Percentiles rank a stretch among this genome's conserved stretches.
Evolutionary conservation across 37 sponge, comb jelly and placozoan genomes (phyloP).

Genomic region (Ephydatia muelleri): DNA sequence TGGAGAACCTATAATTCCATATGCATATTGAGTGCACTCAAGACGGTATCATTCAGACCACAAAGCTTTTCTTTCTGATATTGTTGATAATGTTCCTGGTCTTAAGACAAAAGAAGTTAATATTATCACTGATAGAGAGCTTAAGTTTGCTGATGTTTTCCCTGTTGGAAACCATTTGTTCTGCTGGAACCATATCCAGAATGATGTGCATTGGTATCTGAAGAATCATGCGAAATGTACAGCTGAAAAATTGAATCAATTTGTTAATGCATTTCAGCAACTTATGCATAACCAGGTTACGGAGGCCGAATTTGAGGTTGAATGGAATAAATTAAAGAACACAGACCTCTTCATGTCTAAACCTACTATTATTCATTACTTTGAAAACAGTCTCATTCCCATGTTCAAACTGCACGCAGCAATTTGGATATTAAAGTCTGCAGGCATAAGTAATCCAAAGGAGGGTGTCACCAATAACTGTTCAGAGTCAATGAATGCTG

Average conservation of each 20-base stretch:
- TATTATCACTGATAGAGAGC: conserved; percentile 16
- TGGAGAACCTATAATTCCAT: conserved; percentile 5
- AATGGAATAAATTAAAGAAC: neutral
- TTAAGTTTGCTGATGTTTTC: conserved; percentile 15
- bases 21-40: conserved; percentile 6
- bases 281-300: no score
- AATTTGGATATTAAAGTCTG: conserved; percentile 22
- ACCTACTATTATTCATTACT: conserved; percentile 9
- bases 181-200: conserved; percentile 16
- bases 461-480: conserved; percentile 19
- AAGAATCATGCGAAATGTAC: conserved; percentile 6
- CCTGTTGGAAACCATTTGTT: neutral
- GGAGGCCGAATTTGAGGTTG: neutral
- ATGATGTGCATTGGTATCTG: conserved; percentile 8
- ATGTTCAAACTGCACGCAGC: conserved; percentile 7
- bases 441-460: conserved; percentile 7
- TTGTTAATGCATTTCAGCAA: neutral
- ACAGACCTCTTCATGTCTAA: conserved; percentile 6
- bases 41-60: conserved; percentile 6
- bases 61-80: conserved; percentile 1
- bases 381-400: conserved; percentile 14
- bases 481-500: conserved; percentile 38
- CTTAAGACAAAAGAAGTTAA: conserved; percentile 15
- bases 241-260: neutral
- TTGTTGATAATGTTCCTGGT: neutral